Evolutionary conservation across 2,113 vertebrate genomes (phyloP).

Genomic region (Passer montanus): DNA sequence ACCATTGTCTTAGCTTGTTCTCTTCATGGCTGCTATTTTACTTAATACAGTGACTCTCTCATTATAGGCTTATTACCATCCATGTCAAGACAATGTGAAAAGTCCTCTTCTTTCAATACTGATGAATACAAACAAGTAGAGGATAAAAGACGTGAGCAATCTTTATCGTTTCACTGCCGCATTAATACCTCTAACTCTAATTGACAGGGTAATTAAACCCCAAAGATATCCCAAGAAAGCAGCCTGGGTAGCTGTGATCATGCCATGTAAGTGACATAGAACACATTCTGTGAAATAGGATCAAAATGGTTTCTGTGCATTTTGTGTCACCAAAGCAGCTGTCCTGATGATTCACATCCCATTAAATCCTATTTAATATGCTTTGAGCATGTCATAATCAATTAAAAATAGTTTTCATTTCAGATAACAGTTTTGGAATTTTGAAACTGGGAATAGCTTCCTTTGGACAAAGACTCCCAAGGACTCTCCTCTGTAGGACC

Average conservation of each 20-base stretch:
- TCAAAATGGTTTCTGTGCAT: conserved; percentile 19
- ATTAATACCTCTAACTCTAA: conserved; percentile 52
- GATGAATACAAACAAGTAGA: conserved; percentile 32
- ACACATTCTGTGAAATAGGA: conserved; percentile 3
- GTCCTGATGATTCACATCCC: conserved; percentile 19
- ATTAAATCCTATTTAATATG: conserved; percentile 39
- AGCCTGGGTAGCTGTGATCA: not conserved
- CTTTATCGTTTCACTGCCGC: conserved; percentile 1
- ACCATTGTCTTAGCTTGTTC: conserved; percentile 4
- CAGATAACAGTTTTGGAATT: not conserved
- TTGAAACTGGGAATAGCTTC: not conserved
- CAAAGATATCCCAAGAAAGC: conserved; percentile 25
- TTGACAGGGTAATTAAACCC: conserved; percentile 59
- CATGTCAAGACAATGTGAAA: conserved; percentile 40
- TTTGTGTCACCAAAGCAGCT: conserved; percentile 30
- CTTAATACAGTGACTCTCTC: not conserved
- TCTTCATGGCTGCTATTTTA: conserved; percentile 27
- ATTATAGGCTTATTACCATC: conserved; percentile 23
- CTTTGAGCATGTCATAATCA: conserved; percentile 21
- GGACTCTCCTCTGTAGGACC: not conserved
- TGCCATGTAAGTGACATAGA: not conserved
- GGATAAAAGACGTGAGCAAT: conserved; percentile 18
- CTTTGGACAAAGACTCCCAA: not conserved
- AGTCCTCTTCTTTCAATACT: conserved; percentile 9
- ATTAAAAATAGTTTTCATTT: conserved; percentile 39